Base-by-base conservation (phyloP, 2,888 invertebrate genomes). In the Cephus spinipes region DNA sequence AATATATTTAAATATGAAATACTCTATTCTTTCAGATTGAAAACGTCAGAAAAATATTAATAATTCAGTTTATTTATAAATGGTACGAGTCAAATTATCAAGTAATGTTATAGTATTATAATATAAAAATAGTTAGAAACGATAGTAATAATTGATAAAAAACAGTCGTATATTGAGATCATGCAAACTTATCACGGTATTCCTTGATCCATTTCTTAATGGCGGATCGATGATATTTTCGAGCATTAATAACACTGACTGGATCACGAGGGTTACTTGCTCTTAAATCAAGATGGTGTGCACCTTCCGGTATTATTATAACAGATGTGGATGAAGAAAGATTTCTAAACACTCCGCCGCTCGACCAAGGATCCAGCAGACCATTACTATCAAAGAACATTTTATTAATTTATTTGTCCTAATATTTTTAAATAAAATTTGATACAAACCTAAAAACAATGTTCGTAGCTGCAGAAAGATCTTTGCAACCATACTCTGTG, bases 221-320 rank as follows among this genome's bases (percentile, higher is more conserved):
- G 82, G 93, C 92, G 23, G 92, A 88, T 76, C 93, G 93, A 88
- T 96, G 96, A 75, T 94, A 92, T 69, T 93, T 89, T 74, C 97
- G 93, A 0, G 96, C 95, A 80, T 92, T 87, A 74, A 90, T 91
- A 1, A 97, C 96, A 1, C 94, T 93, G n/a, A 90, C 88, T 0
- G 96, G 96, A 91, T 97, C 97, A 3, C 92, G 89, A 0, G 92
- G 90, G 89, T 95, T 93, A 55, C 93, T 92, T 0, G 93, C 93
- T 91, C 97, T 93, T 82, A 98, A 93, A 91, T 98, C 98, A 77
- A 97, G 92, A 90, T 98, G 98, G 92, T 98, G 98, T 0, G 98
- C 97, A 0, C 95, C 96, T 90, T 97, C 96, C 0, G 96, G 94
- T 81, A 98, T 95, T 40, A 97, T 92, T 30, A 98, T 93, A 0